Conservation (phyloP, 1,140 invertebrate genomes). For the Battus philenor region DNA sequence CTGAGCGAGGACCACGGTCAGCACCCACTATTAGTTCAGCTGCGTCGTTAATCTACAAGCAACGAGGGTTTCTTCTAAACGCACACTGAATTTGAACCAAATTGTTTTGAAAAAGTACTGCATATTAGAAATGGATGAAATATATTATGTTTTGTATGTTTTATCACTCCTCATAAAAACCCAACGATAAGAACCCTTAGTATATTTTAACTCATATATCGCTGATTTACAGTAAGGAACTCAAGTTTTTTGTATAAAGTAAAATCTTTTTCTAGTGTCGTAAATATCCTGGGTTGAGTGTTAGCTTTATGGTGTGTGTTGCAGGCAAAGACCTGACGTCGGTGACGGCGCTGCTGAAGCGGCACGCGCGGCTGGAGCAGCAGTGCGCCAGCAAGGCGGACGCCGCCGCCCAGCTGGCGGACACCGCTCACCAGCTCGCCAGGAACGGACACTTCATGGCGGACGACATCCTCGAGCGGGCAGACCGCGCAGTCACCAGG, state of each 20-base stretch:
- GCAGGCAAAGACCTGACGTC: slow-evolving; percentile 87
- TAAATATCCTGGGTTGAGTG: too few species aligned
- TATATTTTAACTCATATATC: too few species aligned
- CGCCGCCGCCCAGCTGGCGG: slow-evolving; percentile 85
- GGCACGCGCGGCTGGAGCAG: slow-evolving; percentile 89
- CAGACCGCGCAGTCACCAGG: slow-evolving; percentile 81
- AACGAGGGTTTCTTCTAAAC: too few species aligned
- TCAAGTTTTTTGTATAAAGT: too few species aligned
- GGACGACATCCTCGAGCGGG: slow-evolving; percentile 87
- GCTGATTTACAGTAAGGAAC: too few species aligned
- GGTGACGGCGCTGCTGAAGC: slow-evolving; percentile 89
- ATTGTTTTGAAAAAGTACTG: background rate
- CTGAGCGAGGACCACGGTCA: slow-evolving; percentile 87
- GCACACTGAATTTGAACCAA: background rate
- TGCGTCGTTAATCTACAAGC: too few species aligned
- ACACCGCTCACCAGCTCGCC: slow-evolving; percentile 84
- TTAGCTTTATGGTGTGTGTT: background rate
- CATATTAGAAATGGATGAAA: background rate
- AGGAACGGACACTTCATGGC: slow-evolving; percentile 89
- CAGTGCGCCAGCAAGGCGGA: slow-evolving; percentile 88
- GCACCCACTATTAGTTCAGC: slow-evolving; percentile 7
- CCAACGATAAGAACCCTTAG: too few species aligned
- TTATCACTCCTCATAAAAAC: too few species aligned
- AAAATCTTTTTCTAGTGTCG: too few species aligned
- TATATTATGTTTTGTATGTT: background rate